phyloP scores from a whole-genome alignment of 2,888 invertebrate species.

The Drosophila fungiperda region DNA sequence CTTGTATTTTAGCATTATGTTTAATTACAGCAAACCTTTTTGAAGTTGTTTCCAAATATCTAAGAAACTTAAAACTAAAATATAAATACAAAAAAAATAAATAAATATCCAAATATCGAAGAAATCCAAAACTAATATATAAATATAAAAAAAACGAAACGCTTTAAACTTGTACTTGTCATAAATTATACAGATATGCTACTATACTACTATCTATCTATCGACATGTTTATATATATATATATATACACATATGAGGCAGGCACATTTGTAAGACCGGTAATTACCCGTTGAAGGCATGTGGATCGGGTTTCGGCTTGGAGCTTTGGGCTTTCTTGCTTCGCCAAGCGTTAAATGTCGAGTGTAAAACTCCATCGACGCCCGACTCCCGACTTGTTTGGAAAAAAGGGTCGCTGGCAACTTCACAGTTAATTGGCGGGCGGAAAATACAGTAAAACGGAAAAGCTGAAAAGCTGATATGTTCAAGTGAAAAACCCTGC shows the following conservation, averaged over 20 bases:
- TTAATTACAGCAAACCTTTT: constrained; percentile 73
- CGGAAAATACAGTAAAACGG: neutral
- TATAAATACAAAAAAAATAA: constrained; percentile 7
- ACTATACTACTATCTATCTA: constrained; percentile 34
- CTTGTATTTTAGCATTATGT: constrained; percentile 65
- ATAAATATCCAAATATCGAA: neutral
- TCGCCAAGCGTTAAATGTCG: constrained; percentile 54
- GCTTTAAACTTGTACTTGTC: constrained; percentile 70
- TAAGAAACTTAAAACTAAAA: constrained; percentile 44
- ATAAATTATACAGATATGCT: constrained; percentile 67
- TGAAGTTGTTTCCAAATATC: constrained; percentile 69
- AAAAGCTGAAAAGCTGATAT: neutral
- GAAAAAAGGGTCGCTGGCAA: constrained; percentile 29
- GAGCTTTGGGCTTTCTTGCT: constrained; percentile 43
- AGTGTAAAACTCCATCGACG: constrained; percentile 23
- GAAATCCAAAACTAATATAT: constrained; percentile 13
- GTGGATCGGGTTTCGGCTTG: constrained; percentile 39
- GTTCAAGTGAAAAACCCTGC: constrained; percentile 7
- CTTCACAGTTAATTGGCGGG: constrained; percentile 32
- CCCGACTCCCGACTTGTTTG: neutral
- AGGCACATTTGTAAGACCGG: constrained; percentile 36
- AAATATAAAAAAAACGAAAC: constrained; percentile 11
- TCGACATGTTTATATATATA: neutral
- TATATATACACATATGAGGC: neutral
- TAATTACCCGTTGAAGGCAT: constrained; percentile 55